Evolutionary conservation across 2,888 invertebrate species (phyloP), one percentile per base, ranked within the genome.

Genomic region (Lypha dubia): DNA sequence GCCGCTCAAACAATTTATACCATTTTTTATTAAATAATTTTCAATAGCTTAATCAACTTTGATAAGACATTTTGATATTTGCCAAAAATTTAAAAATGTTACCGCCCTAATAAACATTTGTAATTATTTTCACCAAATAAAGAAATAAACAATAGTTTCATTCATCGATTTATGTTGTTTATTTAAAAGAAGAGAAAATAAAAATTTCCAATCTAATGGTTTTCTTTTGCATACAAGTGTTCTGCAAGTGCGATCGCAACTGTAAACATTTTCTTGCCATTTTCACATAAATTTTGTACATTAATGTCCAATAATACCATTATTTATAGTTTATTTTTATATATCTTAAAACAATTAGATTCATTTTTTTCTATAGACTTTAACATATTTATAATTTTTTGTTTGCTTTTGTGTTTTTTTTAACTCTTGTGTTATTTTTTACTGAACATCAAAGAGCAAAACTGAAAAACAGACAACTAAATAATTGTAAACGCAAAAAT

Each of bases 321-420:
- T 84, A 79, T 84, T 77, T 84, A 81, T 81, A 73, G 71, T 77
- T 73, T 74, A 63, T 84, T 70, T 81, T 62, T 70, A 44, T 76
- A 32, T 67, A 70, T 75, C 68, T 74, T 68, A 44, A 53, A 75
- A 35, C 49, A 53, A 46, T 67, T 41, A 60, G 76, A 13, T 68
- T 67, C 35, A 5, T n/a, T 46, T 17, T 53, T 58, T 46, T 58
- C 8, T 32, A 9, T 73, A 53, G 24, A n/a, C 44, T 32, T 32
- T 46, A 32, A 24, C 20, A 41, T 51, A 15, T 22, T 41, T 49
- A 5, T 46, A 9, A 13, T 22, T 38, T 32, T 20, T 20, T n/a
- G 1, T 51, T 49, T 53, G 4, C 15, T 51, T 68, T 58, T 60
- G 22, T 49, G 17, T 51, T 60, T 75, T 51, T 60, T 75, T 65